Base-by-base conservation (phyloP, 2,113 vertebrate genomes). In the Daubentonia madagascariensis region DNA sequence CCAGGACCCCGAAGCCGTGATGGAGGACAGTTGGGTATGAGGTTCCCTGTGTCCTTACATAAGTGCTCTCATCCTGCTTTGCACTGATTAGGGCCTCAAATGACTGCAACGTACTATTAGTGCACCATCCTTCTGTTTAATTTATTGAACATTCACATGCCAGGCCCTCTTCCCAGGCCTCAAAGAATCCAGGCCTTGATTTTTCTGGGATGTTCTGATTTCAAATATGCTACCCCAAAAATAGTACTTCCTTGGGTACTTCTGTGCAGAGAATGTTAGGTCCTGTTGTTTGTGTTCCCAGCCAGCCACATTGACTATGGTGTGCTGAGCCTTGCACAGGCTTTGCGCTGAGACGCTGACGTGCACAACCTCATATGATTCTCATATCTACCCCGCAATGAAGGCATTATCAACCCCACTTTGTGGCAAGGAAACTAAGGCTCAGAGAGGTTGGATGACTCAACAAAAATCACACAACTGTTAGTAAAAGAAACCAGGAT, bases 71-170 rank as follows among this genome's bases (percentile, higher is more conserved):
- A 2, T 22, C 43, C 43, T 18, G 0, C 4, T 20, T 63, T 37
- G 57, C 75, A 8, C 30, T 8, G n/a, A 9, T 3, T 11, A 25
- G 50, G 17, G 2, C 40, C 6, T 63, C 28, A 1, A 3, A 18
- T 0, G 28, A 8, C n/a, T 22, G 48, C 52, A 2, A 1, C 11
- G 0, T 2, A 3, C 8, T 5, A 3, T 61, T 25, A 6, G n/a
- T 1, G 12, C 5, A 4, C 1, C 1, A 1, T 22, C 14, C 22
- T 32, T 50, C 4, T 7, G 0, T 0, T 35, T 61, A 2, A 2
- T 9, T 52, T 5, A 1, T 30, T 14, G 30, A 2, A 8, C 25
- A 2, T 30, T 57, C 4, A 0, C 3, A 22, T 22, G 45, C 25
- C 59, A 52, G 23, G 2, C 1, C 7, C 16, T n/a, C 50, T 68